Conservation (phyloP, 2,113 vertebrate genomes). For the Coryphaenoides rupestris region DNA sequence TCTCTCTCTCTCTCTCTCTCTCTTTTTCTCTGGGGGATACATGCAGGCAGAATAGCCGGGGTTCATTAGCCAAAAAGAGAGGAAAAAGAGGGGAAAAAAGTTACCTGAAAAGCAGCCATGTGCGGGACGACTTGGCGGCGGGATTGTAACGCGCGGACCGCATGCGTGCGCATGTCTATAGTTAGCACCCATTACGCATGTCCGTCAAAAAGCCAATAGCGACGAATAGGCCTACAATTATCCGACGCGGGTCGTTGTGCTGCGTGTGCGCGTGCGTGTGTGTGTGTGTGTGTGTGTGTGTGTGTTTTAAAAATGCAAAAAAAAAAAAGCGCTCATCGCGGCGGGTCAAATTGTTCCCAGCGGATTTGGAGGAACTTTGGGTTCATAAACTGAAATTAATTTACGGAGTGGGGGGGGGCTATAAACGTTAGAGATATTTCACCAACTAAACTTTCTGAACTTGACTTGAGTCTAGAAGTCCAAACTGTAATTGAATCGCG, state of each 20-base stretch:
- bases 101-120: conserved; percentile 69
- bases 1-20: conserved; percentile 53
- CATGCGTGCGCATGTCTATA: conserved; percentile 39
- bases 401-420: too few species aligned
- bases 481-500: too few species aligned
- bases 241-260: conserved; percentile 55
- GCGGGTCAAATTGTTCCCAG: conserved; percentile 45
- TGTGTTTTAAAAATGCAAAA: conserved; percentile 56
- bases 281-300: too few species aligned
- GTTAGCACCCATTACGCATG: conserved; percentile 72
- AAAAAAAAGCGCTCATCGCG: conserved; percentile 52
- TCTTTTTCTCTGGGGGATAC: conserved; percentile 72
- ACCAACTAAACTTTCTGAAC: too few species aligned
- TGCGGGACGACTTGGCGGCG: conserved; percentile 59
- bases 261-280: conserved; percentile 20
- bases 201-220: conserved; percentile 62
- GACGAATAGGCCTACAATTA: conserved; percentile 51
- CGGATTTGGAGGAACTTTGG: conserved; percentile 33
- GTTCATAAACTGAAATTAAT: too few species aligned
- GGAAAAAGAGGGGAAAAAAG: conserved; percentile 52
- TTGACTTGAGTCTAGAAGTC: too few species aligned
- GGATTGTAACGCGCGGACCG: not conserved
- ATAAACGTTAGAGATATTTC: too few species aligned
- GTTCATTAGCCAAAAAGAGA: conserved; percentile 76
- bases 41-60: conserved; percentile 72